Conservation (phyloP, 2,113 vertebrate species). For the Pelusios castaneus region DNA sequence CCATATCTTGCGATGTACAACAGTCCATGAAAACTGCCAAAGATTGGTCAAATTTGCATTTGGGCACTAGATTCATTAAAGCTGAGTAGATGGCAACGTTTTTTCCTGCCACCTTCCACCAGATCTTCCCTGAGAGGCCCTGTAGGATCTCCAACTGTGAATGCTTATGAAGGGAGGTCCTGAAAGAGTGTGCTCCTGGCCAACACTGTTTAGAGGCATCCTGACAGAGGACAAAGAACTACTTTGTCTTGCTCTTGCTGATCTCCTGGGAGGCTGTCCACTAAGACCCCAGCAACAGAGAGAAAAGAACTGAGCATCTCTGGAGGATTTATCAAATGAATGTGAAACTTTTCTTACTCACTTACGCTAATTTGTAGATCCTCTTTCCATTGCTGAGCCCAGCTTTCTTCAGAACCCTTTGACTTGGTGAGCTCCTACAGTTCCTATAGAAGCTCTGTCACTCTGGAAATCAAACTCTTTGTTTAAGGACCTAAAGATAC, state of each 20-base stretch:
- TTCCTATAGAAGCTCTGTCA: background rate
- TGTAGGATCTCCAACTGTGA: background rate
- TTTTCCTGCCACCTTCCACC: background rate
- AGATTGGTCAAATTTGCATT: fast-evolving
- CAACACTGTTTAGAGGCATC: background rate
- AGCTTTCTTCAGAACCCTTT: background rate
- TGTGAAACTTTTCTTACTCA: background rate
- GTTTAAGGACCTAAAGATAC: background rate
- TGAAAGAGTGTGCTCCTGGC: background rate
- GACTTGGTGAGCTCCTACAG: background rate
- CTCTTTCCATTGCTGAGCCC: background rate
- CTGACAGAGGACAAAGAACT: background rate
- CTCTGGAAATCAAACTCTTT: background rate
- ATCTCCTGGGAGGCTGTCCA: background rate
- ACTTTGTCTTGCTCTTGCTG: background rate
- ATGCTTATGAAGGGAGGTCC: background rate
- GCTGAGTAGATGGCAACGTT: fast-evolving
- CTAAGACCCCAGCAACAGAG: background rate
- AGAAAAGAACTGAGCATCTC: background rate
- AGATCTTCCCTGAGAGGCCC: background rate
- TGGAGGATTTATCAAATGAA: background rate
- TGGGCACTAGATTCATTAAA: background rate
- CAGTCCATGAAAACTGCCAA: background rate
- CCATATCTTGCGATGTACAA: background rate
- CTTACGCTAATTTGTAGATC: background rate